Evolutionary conservation across 2,888 invertebrate genomes (phyloP), one percentile per base, ranked within the genome.

Genomic region (Drosophila mulleri): DNA sequence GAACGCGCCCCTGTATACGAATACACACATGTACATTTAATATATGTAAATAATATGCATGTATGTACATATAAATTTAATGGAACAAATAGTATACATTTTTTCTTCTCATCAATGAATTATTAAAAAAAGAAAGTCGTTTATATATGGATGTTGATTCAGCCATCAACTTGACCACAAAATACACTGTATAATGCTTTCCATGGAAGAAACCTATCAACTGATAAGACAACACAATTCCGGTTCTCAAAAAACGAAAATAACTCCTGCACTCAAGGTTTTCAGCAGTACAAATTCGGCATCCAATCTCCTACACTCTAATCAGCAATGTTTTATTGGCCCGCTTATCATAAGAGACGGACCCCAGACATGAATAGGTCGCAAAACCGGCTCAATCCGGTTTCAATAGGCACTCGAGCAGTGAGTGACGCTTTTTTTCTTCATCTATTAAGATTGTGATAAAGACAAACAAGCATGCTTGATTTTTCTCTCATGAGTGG

Each of bases 361-460:
- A 47, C 42, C 53, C 63, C 37, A 54, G 50, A 41, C 75, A 79
- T 47, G 39, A 78, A 62, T 66, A 50, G 63, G 50, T 75, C 66
- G 39, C 23, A 9, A 63, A 83, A 78, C 88, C 60, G 53, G 81
- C 75, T 67, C 9, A 2, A 80, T 37, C 65, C 71, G 66, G 86
- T 84, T 83, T 26, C 44, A 18, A 44, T 52, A 44, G 57, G 8
- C 58, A 63, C 61, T 78, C 64, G 45, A 61, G 47, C 58, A 63
- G 57, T 58, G 65, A 79, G 61, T 61, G 59, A 35, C 54, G 45
- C 26, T 71, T 57, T 58, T 69, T 57, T 57, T 57, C 61, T 60
- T 67, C 35, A 9, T 26, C 42, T 66, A 52, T 60, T 85, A 72
- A 47, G 64, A 39, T 58, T 73, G 71, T 67, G 66, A 72, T 80